Conservation (phyloP, 53 echinoderm and acorn worm species). For the Apostichopus leukothele region DNA sequence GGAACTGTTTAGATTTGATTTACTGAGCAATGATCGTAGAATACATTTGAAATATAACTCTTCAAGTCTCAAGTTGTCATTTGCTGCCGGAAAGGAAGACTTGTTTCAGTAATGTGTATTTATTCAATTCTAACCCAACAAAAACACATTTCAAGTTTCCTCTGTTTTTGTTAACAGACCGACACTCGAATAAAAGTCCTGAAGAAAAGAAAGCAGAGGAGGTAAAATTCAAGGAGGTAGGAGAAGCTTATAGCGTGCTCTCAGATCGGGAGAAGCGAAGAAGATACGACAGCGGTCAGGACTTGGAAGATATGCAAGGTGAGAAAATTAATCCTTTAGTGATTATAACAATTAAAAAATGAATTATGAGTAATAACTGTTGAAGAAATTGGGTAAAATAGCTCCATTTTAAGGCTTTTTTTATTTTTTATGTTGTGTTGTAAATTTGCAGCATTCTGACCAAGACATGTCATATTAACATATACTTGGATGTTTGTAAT, state of each 20-base stretch:
- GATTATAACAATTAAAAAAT: too few species aligned
- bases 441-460: too few species aligned
- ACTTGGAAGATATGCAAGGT: slow-evolving; percentile 86
- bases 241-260: slow-evolving; percentile 88
- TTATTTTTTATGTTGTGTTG: too few species aligned
- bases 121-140: not conserved
- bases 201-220: slow-evolving; percentile 92
- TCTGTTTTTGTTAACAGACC: slow-evolving; percentile 60
- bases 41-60: not conserved
- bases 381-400: too few species aligned
- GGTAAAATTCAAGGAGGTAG: slow-evolving; percentile 97
- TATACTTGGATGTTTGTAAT: too few species aligned
- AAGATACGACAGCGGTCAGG: slow-evolving; percentile 90
- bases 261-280: slow-evolving; percentile 83
- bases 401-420: too few species aligned
- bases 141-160: not conserved
- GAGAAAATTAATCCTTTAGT: not conserved
- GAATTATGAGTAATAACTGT: too few species aligned
- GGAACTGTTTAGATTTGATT: too few species aligned
- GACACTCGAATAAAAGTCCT: slow-evolving; percentile 82
- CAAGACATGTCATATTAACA: too few species aligned
- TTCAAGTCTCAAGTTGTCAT: not conserved
- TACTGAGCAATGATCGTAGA: too few species aligned
- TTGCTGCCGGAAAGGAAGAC: too few species aligned
- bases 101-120: not conserved